Base-by-base conservation (phyloP, 2,888 invertebrate genomes). In the Hirtodrosophila cameraria region DNA sequence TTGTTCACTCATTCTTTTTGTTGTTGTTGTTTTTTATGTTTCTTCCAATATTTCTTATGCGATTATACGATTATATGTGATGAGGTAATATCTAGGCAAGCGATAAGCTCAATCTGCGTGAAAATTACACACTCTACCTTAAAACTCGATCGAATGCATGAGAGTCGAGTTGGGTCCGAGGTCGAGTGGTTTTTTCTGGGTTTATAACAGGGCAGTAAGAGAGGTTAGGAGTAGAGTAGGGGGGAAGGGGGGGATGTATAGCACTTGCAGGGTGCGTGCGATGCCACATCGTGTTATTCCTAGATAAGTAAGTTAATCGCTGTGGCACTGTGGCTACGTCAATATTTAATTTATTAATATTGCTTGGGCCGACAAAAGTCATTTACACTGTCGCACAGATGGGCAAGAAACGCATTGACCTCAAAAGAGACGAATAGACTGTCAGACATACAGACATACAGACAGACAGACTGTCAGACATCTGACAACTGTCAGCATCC, bases 291-390 rank as follows among this genome's bases (percentile, higher is more conserved):
- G 36, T n/a, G n/a, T 12, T 13, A 25, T 38, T 42, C 28, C 33
- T 46, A 59, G 60, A 75, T 71, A 75, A 73, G 31, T 43, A 23
- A 23, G 23, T 61, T 66, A 74, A 74, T 75, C 66, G 66, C 46
- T 6, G 4, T 33, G 45, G n/a, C n/a, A 38, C 48, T 53, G 52
- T 31, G 63, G 39, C 68, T 54, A 41, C 59, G 75, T 75, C 76
- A 75, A 75, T 72, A 72, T 75, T 72, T 48, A 65, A 58, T 73
- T 70, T 75, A 69, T 58, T 54, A 48, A 65, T 48, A 71, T 25
- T n/a, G 45, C 25, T n/a, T 52, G 30, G 27, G 15, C n/a, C 7
- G 35, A 18, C 35, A 31, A 11, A 18, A 18, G n/a, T 25, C 35
- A 13, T 9, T 38, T 46, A 54, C 49, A 60, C 68, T 61, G 68